phyloP scores from a whole-genome alignment of 2,113 vertebrate species.

The Zootoca vivipara region DNA sequence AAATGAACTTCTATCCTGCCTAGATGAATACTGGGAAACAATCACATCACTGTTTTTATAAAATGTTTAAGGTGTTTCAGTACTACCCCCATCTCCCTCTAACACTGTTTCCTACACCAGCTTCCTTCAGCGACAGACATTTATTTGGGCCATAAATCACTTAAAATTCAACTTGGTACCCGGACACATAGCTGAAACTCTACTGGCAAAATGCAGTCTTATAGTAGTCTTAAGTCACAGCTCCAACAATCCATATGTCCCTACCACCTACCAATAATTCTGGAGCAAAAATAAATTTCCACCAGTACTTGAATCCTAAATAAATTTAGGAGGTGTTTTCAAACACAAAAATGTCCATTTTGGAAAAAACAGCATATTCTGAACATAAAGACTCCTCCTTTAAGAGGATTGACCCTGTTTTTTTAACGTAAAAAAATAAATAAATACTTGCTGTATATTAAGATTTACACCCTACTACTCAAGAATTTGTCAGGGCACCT shows the following conservation, averaged over 20 bases:
- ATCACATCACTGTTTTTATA: conserved; percentile 52
- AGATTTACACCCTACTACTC: background rate
- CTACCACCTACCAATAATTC: conserved; percentile 36
- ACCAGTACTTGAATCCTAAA: conserved; percentile 40
- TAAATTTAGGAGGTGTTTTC: background rate
- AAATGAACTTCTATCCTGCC: conserved; percentile 62
- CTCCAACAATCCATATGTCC: conserved; percentile 60
- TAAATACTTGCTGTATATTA: background rate
- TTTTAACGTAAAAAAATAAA: background rate
- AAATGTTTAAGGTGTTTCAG: conserved; percentile 48
- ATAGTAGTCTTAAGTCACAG: conserved; percentile 66
- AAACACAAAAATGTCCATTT: background rate
- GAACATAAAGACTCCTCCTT: background rate
- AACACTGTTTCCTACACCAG: conserved; percentile 57
- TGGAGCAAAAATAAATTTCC: background rate
- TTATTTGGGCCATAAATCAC: conserved; percentile 74
- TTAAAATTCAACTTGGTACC: conserved; percentile 60
- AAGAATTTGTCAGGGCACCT: too few species aligned
- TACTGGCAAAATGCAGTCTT: conserved; percentile 36
- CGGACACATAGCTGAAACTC: conserved; percentile 70
- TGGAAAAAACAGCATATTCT: background rate
- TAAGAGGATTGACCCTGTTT: background rate
- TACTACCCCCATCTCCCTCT: conserved; percentile 50
- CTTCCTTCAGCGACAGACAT: conserved; percentile 63
- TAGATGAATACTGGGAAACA: conserved; percentile 57